Evolutionary conservation across 37 sponge, comb jelly and placozoan genomes (phyloP), one percentile per base, ranked within the genome.

Genomic region (Hormiphora californensis): DNA sequence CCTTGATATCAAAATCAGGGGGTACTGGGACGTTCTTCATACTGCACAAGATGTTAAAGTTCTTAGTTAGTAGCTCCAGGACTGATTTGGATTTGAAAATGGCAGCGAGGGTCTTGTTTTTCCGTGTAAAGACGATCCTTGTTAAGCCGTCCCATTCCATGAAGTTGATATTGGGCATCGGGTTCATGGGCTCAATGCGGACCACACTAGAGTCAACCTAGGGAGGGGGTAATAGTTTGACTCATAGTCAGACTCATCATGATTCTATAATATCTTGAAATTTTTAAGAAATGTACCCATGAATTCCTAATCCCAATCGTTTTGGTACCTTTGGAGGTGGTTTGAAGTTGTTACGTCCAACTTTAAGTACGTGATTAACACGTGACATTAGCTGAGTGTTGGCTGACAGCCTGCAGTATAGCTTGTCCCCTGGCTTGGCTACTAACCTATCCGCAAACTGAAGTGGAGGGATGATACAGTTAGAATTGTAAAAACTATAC

Each of bases 171-270:
- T 92, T 90, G 30, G 94, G 95, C 28, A 94, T 93, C 0, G 94
- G 94, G 39, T 91, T 93, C 19, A 87, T 69, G 9, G 95, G 99
- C 38, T 98, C 99, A 53, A 98, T 94, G n/a, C 99, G 63, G 31
- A 98, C 99, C 0, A 98, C 95, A 88, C 94, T 93, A 32, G 95
- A 98, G 28, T 98, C 99, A 19, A 98, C 99, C 81, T 73, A 30
- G 0, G 38, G 43, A n/a, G 8, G 51, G n/a, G n/a, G n/a, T n/a
- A n/a, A n/a, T n/a, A n/a, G n/a, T n/a, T n/a, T n/a, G n/a, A n/a
- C n/a, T n/a, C n/a, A n/a, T n/a, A n/a, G n/a, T n/a, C n/a, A n/a
- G n/a, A n/a, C n/a, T n/a, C n/a, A n/a, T n/a, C n/a, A n/a, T n/a
- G n/a, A n/a, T n/a, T n/a, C n/a, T n/a, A n/a, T n/a, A n/a, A n/a